Percentiles rank a stretch among this genome's conserved stretches.
phyloP scores from a whole-genome alignment of 2,888 invertebrate species.

The Dryocosmus kuriphilus region DNA sequence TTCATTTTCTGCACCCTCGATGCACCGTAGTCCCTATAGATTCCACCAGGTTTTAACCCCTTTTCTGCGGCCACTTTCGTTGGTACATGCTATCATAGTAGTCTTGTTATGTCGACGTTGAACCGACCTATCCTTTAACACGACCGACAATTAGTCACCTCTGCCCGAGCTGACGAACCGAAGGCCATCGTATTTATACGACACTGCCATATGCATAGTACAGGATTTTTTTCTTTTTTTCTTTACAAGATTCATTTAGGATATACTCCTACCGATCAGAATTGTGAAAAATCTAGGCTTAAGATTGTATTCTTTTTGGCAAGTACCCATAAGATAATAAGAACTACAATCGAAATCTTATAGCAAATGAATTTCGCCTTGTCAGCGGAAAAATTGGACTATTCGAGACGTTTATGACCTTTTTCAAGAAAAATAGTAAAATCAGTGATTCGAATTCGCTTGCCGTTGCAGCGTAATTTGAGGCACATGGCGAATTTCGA shows the following conservation, averaged over 20 bases:
- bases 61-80: constrained; percentile 60
- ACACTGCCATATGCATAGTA: not conserved
- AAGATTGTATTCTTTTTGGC: no score
- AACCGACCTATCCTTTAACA: constrained; percentile 62
- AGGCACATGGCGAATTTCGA: constrained; percentile 20
- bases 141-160: constrained; percentile 67
- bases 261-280: no score
- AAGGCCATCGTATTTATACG: constrained; percentile 9
- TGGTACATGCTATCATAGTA: constrained; percentile 51
- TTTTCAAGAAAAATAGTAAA: not conserved
- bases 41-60: constrained; percentile 49
- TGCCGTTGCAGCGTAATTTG: constrained; percentile 6
- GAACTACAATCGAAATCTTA: no score
- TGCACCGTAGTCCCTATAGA: constrained; percentile 46
- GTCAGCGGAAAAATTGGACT: not conserved
- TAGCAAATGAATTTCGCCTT: not conserved
- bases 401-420: not conserved
- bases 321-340: no score
- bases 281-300: no score
- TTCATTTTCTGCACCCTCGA: constrained; percentile 38
- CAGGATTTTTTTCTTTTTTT: no score
- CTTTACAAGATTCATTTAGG: no score
- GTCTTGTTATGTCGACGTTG: constrained; percentile 60
- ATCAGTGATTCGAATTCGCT: constrained; percentile 4
- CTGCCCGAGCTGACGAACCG: constrained; percentile 39